Evolutionary conservation across 1,140 invertebrate species (phyloP), one percentile per base, ranked within the genome.

Genomic region (Aphaenogaster floridana): DNA sequence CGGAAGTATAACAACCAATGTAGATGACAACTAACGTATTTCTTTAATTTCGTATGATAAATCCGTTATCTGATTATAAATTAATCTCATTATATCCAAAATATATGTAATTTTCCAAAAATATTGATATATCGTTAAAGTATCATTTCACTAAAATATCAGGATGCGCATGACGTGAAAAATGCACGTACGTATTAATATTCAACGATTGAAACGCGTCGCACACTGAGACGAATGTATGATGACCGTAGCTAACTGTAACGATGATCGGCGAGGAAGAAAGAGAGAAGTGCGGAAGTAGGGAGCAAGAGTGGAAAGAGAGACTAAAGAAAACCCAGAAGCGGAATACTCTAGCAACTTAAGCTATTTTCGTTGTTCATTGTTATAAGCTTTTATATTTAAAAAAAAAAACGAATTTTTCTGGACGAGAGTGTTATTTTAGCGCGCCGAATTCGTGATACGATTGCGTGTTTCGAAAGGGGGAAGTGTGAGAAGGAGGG

Each of bases 341-440:
- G 66, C 66, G 42, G 28, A 72, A 71, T 72, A 83, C 13, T 83
- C 42, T 83, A 83, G 68, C 54, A 34, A 68, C 54, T 83, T 83
- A 74, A 83, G 80, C 68, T 83, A 83, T 83, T 83, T 83, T 48
- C 80, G 68, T 83, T 83, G 80, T 83, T 83, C 42, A 61, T 83
- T 83, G 80, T 83, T 83, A 83, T 83, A 83, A 83, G 80, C 80
- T 83, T 83, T 83, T 83, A 83, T 83, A 83, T 83, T 74, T 15
- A 72, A 83, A 68, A 21, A 80, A 21, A 34, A 21, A 54, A 61
- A 84, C 68, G 69, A 84, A 84, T 74, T 74, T 84, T 84, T 84
- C 42, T 57, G 69, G 80, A 84, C 80, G 80, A 54, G 34, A 61
- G 80, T 84, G 80, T 84, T 74, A 21, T 28, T 72, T 84, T 84